Conservation (phyloP, 2,888 invertebrate genomes). For the Meiosimyza platycephala region DNA sequence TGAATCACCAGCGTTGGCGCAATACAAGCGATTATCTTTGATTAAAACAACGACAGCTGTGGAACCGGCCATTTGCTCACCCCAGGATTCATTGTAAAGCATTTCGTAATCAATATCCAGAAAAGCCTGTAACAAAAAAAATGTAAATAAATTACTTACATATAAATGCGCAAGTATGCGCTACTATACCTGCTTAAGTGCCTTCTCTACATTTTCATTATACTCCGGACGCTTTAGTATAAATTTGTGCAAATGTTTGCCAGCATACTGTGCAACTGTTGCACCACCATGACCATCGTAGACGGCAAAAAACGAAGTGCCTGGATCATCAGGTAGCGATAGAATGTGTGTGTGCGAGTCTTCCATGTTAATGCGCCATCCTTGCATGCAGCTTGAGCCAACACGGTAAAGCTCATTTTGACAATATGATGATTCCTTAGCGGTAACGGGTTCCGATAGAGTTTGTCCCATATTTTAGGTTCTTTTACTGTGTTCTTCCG, state of each 20-base stretch:
- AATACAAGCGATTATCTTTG: conserved; percentile 87
- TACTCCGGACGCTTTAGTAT: conserved; percentile 87
- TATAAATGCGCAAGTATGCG: conserved; percentile 36
- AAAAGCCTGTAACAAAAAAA: conserved; percentile 78
- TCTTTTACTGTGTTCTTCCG: background rate
- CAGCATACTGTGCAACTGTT: conserved; percentile 93
- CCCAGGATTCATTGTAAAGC: conserved; percentile 87
- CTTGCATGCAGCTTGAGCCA: conserved; percentile 99
- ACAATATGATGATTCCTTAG: conserved; percentile 85
- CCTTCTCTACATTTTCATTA: conserved; percentile 82
- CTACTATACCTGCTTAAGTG: conserved; percentile 79
- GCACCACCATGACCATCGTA: conserved; percentile 83
- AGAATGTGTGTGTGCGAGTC: conserved; percentile 98
- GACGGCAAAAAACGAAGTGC: conserved; percentile 94
- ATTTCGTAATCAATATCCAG: conserved; percentile 93
- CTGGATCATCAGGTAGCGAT: conserved; percentile 91
- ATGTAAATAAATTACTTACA: too few relatives aligned
- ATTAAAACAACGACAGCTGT: conserved; percentile 90
- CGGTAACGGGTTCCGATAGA: conserved; percentile 94
- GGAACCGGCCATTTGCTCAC: conserved; percentile 93
- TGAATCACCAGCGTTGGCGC: conserved; percentile 98
- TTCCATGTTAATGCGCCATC: conserved; percentile 99
- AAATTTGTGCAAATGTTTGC: conserved; percentile 93
- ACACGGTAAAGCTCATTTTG: conserved; percentile 77
- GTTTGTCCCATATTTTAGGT: conserved; percentile 89